Percentiles rank a stretch among this genome's conserved stretches.
Conservation (phyloP, 1,140 invertebrate genomes). For the Condylostylus longicornis region DNA sequence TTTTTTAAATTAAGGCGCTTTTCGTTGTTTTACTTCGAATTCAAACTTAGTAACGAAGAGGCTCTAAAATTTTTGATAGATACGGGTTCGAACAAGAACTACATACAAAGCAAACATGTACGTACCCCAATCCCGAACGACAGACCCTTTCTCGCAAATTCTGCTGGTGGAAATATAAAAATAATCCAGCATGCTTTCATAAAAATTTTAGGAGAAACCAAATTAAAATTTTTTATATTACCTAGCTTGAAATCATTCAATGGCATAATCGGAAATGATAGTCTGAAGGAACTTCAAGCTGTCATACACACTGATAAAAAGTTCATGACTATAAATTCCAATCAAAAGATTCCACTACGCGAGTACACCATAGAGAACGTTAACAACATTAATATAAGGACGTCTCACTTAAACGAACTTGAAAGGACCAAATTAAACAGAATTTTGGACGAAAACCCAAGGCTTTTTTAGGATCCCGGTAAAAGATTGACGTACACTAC, state of each 20-base stretch:
- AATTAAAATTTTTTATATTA: slow-evolving; percentile 8
- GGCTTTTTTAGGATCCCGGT: slow-evolving; percentile 8
- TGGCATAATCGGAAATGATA: slow-evolving; percentile 11
- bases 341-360: background rate
- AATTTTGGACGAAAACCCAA: slow-evolving; percentile 1
- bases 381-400: slow-evolving; percentile 8
- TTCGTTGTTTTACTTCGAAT: slow-evolving; percentile 13
- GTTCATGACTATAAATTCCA: slow-evolving; percentile 2
- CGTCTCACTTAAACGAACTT: background rate
- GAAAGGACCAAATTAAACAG: slow-evolving; percentile 1
- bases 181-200: slow-evolving; percentile 7
- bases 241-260: slow-evolving; percentile 10
- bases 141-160: slow-evolving; percentile 7
- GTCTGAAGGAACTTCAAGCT: slow-evolving; percentile 7
- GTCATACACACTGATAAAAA: slow-evolving; percentile 8
- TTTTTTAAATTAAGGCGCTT: slow-evolving; percentile 13
- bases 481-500: slow-evolving; percentile 10
- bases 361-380: slow-evolving; percentile 8
- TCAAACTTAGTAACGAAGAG: slow-evolving; percentile 8
- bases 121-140: slow-evolving; percentile 6
- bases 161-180: slow-evolving; percentile 8
- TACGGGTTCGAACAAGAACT: slow-evolving; percentile 11
- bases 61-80: slow-evolving; percentile 9
- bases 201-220: slow-evolving; percentile 8
- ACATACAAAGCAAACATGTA: slow-evolving; percentile 9